Percentiles rank a stretch among this genome's conserved stretches.
phyloP scores from a whole-genome alignment of 2,888 invertebrate species.

The Neocrepidodera transversa region DNA sequence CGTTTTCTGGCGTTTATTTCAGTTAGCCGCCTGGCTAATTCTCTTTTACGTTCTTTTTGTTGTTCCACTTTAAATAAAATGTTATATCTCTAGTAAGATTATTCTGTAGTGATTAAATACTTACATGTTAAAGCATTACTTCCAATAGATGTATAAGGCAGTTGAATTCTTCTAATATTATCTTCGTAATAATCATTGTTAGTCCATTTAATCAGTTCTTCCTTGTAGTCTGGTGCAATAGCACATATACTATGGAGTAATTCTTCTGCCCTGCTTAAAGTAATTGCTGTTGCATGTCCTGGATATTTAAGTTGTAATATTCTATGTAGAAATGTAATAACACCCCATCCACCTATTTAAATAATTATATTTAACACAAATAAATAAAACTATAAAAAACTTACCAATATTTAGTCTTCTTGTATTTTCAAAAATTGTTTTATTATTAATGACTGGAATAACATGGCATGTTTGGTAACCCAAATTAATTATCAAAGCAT shows the following conservation, averaged over 20 bases:
- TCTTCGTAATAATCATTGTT: conserved; percentile 81
- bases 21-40: conserved; percentile 81
- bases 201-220: conserved; percentile 82
- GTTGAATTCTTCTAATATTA: conserved; percentile 83
- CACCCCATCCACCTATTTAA: conserved; percentile 77
- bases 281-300: conserved; percentile 86
- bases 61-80: conserved; percentile 68
- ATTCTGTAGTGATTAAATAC: too few species aligned
- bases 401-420: conserved; percentile 74
- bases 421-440: conserved; percentile 72
- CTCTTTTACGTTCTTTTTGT: conserved; percentile 85
- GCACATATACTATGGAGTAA: conserved; percentile 81
- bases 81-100: neutral
- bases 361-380: neutral
- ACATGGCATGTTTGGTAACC: conserved; percentile 91
- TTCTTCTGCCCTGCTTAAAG: conserved; percentile 86
- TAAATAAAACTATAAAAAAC: conserved; percentile 52
- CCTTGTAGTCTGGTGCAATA: conserved; percentile 79
- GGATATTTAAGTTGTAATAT: conserved; percentile 93
- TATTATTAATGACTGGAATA: conserved; percentile 79
- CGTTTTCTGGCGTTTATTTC: conserved; percentile 91
- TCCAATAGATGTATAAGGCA: conserved; percentile 76
- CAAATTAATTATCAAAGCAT: conserved; percentile 80
- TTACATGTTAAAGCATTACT: conserved; percentile 70
- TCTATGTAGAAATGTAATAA: conserved; percentile 84